Conservation (phyloP, 2,113 vertebrate genomes). For the Cepphus grylle region DNA sequence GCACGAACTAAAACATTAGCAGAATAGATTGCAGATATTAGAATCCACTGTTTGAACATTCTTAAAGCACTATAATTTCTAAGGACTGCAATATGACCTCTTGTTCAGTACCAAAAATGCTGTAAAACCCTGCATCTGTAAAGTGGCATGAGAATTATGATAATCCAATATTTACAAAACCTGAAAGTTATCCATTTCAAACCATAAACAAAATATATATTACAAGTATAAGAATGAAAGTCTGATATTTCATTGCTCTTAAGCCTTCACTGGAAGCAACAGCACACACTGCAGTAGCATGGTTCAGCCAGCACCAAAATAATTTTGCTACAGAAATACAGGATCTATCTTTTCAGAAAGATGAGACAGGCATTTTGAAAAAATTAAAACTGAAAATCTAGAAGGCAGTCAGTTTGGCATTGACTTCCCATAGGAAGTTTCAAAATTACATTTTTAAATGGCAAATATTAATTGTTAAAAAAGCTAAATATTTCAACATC, state of each 20-base stretch:
- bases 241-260: neutral
- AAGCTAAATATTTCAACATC: neutral
- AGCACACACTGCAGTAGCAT: neutral
- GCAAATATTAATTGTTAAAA: neutral
- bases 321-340: neutral
- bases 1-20: neutral
- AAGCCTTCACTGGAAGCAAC: neutral
- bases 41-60: neutral
- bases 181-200: neutral
- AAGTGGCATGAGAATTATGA: rapidly evolving
- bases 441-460: neutral
- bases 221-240: neutral
- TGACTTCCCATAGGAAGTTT: neutral
- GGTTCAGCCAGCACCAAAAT: neutral
- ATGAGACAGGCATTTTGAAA: neutral
- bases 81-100: neutral
- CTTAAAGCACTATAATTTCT: neutral
- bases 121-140: neutral
- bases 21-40: neutral
- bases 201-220: neutral
- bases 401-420: neutral
- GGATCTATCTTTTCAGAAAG: neutral
- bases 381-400: neutral
- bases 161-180: neutral
- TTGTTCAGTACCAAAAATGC: neutral